Conservation (phyloP, 2,888 invertebrate genomes). For the Aspidapion aeneum region DNA sequence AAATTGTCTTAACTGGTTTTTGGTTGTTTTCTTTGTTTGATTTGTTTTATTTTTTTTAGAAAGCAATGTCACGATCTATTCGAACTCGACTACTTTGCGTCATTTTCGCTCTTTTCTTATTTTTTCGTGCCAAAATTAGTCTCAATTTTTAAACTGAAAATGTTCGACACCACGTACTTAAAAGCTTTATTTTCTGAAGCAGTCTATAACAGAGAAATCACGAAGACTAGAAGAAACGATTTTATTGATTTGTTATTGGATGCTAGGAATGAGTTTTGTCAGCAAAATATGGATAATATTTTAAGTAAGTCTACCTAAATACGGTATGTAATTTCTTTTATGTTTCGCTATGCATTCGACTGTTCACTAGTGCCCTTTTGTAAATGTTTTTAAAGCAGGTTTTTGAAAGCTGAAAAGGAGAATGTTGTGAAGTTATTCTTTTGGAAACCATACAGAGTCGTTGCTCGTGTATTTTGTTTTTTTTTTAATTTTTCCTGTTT, state of each 20-base stretch:
- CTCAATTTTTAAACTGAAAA: slow-evolving; percentile 38
- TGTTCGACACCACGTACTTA: slow-evolving; percentile 42
- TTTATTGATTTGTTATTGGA: slow-evolving; percentile 48
- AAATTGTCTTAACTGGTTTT: no score
- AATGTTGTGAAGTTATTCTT: no score
- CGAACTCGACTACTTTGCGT: slow-evolving; percentile 34
- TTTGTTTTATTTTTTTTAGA: slow-evolving; percentile 25
- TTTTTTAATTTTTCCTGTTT: no score
- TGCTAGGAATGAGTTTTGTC: slow-evolving; percentile 36
- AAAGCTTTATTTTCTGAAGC: slow-evolving; percentile 39
- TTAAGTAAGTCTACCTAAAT: no score
- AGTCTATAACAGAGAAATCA: slow-evolving; percentile 36
- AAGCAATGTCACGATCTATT: slow-evolving; percentile 42
- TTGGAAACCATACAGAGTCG: no score
- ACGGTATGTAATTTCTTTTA: no score
- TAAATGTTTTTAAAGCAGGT: no score
- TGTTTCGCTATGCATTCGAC: no score
- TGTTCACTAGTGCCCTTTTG: no score
- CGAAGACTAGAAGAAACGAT: slow-evolving; percentile 43
- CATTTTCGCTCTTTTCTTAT: slow-evolving; percentile 38
- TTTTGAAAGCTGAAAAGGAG: no score
- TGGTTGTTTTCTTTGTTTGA: no score
- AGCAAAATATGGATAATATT: slow-evolving; percentile 20
- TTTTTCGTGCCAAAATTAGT: slow-evolving; percentile 41
- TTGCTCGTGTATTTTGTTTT: no score